Evolutionary conservation across 2,797 vertebrate species (phyloP), one percentile per base, ranked within the genome.

Genomic region (Pangasius sanitwongsei): DNA sequence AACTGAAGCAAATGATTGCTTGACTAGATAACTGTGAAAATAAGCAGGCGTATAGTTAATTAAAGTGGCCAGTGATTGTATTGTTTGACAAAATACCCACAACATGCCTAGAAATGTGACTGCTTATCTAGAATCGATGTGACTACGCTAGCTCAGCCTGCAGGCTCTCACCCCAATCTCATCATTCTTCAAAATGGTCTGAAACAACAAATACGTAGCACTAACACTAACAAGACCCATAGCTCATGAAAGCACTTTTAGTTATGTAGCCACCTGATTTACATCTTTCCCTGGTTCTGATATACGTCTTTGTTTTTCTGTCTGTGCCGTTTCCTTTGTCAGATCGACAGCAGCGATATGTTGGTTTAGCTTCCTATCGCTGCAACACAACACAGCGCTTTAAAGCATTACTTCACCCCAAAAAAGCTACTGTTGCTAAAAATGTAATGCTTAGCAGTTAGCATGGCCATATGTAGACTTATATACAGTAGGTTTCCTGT

Each of bases 271-370:
- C 28, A 8, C 65, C 85, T 86, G 12, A 34, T 55, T 72, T 48
- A 28, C 5, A 25, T 75, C 41, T 50, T 77, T 78, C 77, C 78
- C 63, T 12, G 48, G 4, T 20, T 53, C 89, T 89, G 88, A 93
- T 90, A 61, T 89, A 41, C 9, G 28, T 34, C 80, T 59, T 18
- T 59, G 65, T 81, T 83, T 81, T 74, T 83, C 65, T 55, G 84
- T 85, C 75, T 48, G 48, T 13, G 15, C 28, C 34, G 11, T 87
- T 83, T 80, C 85, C 78, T 53, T 59, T 18, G 31, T 65, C 87
- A 89, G 89, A 92, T 90, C 48, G 89, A 86, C 86, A 63, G 75
- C 50, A 77, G 57, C 50, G 20, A 83, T 55, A 59, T 91, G 90
- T 86, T 88, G 85, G 44, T 89, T 87, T 72, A 87, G 87, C 81